These are phyloP conservation scores for Lepidocyrtoides sp. DNA, from an alignment of 2,888 invertebrate genomes.

Conservation along the genomic window DNA sequence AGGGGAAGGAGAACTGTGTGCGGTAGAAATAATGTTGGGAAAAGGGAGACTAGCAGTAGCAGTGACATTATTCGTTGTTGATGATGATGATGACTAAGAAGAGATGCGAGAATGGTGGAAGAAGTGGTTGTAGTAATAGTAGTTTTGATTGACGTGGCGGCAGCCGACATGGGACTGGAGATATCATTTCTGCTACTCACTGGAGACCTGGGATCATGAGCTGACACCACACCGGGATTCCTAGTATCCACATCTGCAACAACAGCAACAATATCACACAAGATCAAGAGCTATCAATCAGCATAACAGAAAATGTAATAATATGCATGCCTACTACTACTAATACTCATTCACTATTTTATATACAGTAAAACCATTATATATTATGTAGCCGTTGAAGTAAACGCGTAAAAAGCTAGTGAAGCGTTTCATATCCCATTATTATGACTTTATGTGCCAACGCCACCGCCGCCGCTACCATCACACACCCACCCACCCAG, in stretches of 20 bases:
- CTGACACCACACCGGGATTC: slow-evolving; percentile 79
- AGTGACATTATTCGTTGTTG: slow-evolving; percentile 58
- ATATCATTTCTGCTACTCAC: slow-evolving; percentile 79
- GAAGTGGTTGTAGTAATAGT: too few relatives aligned
- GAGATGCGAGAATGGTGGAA: too few relatives aligned
- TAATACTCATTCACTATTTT: not conserved
- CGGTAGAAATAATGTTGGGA: not conserved
- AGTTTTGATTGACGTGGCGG: slow-evolving; percentile 63
- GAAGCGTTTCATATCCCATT: slow-evolving; percentile 66
- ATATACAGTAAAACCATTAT: too few relatives aligned
- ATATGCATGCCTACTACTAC: slow-evolving; percentile 24
- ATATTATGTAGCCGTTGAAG: too few relatives aligned
- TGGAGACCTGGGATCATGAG: slow-evolving; percentile 82
- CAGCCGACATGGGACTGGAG: slow-evolving; percentile 74
- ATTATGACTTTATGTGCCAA: slow-evolving; percentile 47
- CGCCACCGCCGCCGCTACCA: not conserved
- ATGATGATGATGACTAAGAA: slow-evolving; percentile 56
- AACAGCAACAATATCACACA: slow-evolving; percentile 46
- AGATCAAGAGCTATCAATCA: slow-evolving; percentile 80
- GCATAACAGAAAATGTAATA: slow-evolving; percentile 66
- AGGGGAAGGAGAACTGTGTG: not conserved
- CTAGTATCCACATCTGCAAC: slow-evolving; percentile 82
- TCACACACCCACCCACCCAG: too few relatives aligned
- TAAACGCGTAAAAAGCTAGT: slow-evolving; percentile 43
- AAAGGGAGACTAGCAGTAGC: slow-evolving; percentile 33